These are phyloP conservation scores for Grus americana DNA, from an alignment of 2,113 vertebrate genomes.

Conservation along the genomic window DNA sequence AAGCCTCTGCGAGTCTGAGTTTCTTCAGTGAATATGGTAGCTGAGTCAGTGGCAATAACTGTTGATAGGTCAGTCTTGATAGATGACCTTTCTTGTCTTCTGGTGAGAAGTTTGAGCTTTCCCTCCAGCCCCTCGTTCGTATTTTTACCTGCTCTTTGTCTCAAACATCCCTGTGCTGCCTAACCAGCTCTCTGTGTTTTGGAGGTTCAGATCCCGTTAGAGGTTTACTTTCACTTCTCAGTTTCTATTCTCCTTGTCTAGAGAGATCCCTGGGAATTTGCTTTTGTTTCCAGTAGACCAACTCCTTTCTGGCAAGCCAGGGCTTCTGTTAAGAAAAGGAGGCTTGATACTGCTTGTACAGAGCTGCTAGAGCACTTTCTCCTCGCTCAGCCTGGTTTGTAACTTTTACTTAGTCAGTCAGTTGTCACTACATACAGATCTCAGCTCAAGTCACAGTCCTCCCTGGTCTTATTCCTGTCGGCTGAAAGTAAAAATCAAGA, in stretches of 20 bases:
- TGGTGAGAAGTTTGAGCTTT: neutral
- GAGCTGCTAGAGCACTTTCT: neutral
- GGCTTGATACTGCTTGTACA: neutral
- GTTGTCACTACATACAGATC: neutral
- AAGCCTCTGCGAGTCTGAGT: neutral
- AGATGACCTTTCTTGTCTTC: neutral
- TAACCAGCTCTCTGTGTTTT: neutral
- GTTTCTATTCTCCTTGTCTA: neutral
- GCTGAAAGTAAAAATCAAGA: neutral
- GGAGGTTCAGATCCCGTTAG: neutral
- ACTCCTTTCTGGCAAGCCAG: neutral
- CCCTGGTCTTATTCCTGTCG: neutral
- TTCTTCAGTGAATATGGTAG: neutral
- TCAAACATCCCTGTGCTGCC: rapidly evolving
- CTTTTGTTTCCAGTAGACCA: neutral
- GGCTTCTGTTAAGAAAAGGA: neutral
- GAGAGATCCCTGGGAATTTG: neutral
- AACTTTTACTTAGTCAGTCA: neutral
- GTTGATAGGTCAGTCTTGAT: neutral
- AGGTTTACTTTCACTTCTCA: neutral
- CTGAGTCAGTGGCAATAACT: neutral
- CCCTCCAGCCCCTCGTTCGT: neutral
- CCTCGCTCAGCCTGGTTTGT: neutral
- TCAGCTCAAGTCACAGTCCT: neutral
- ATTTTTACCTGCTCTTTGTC: neutral